Evolutionary conservation across 2,797 vertebrate species (phyloP), one percentile per base, ranked within the genome.

Genomic region (Dipus sagitta): DNA sequence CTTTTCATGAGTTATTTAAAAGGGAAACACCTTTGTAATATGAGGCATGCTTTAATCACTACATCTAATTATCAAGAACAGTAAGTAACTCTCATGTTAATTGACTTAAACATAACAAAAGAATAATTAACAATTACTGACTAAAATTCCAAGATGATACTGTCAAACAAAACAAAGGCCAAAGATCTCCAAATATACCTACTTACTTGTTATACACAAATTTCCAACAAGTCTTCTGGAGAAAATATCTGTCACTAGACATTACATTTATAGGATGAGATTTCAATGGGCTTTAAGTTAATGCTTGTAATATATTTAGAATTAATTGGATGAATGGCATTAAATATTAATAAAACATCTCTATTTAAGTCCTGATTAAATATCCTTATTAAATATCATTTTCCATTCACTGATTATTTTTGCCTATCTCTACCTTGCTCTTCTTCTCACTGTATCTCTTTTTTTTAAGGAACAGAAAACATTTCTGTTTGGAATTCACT

Each of bases 71-170:
- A 94, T 88, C 24, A 95, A 88, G 42, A 88, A 91, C 6, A 79
- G n/a, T 93, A 95, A 95, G 93, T 76, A 91, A 88, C 26, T 90
- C 12, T 89, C 32, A 88, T 60, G 72, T 87, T 91, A 93, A 94
- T 88, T 95, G 38, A 86, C 10, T 79, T 88, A 90, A 95, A 87
- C 54, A 77, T 80, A 94, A 28, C 5, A 92, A 95, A 96, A 90
- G 6, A 96, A 90, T 83, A 92, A 92, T 88, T 89, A 94, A 94
- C 9, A 82, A 90, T 88, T 85, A 72, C 15, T 71, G n/a, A 80
- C 7, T 80, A 58, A 94, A 94, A 92, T 88, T 77, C 71, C 26
- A 89, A 17, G n/a, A 88, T 68, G 58, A 67, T 14, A 52, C 26
- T 90, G 9, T 79, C 52, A 93, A 96, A 85, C 4, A 83, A 5